Conservation (phyloP, 2,113 vertebrate species). For the Phoenicopterus ruber region DNA sequence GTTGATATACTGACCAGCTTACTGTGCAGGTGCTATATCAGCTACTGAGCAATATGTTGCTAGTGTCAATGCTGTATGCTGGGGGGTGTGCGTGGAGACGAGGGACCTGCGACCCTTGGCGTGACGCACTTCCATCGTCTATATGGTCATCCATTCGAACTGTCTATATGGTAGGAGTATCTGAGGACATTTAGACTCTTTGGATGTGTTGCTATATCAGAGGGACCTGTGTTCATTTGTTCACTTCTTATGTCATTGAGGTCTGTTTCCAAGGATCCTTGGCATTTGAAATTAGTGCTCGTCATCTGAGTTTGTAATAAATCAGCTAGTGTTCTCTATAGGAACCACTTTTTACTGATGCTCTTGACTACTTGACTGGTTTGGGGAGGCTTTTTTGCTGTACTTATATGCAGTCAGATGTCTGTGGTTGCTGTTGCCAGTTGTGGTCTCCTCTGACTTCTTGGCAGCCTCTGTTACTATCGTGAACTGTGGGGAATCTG, state of each 20-base stretch:
- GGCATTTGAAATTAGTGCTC: not conserved
- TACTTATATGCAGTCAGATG: not conserved
- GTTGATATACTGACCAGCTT: not conserved
- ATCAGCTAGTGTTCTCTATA: not conserved
- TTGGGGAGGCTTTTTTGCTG: not conserved
- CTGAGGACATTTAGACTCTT: not conserved
- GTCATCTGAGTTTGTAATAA: not conserved
- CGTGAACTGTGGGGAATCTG: not conserved
- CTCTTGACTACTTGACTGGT: not conserved
- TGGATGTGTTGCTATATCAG: not conserved
- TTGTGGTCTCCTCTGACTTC: not conserved
- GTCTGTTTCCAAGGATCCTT: not conserved
- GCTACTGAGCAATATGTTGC: not conserved
- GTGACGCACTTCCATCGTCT: not conserved
- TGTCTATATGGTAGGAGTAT: not conserved
- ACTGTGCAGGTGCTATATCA: not conserved
- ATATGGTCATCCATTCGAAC: not conserved
- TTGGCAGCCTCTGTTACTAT: not conserved
- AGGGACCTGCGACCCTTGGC: not conserved
- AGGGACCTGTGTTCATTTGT: not conserved
- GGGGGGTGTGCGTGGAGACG: not conserved
- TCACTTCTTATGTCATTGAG: not conserved
- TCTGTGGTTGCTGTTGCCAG: not conserved
- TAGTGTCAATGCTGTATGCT: not conserved
- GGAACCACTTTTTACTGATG: not conserved